Percentiles rank a stretch among this genome's conserved stretches.
phyloP scores from a whole-genome alignment of 2,113 vertebrate genomes.

The Nesogale talazaci region DNA sequence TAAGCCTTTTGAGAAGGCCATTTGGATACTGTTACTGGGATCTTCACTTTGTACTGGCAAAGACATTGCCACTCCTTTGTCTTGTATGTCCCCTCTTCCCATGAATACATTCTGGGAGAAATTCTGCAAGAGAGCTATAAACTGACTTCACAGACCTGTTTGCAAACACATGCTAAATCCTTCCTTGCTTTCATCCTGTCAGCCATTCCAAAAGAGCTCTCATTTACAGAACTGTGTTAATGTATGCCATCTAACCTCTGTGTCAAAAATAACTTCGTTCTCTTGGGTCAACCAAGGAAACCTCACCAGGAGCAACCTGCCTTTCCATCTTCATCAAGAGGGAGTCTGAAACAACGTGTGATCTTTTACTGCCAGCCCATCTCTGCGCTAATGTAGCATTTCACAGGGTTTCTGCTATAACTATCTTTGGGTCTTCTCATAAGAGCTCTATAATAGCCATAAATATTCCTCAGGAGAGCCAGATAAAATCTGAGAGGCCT shows the following conservation, averaged over 20 bases:
- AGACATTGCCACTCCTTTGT: neutral
- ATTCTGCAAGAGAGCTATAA: constrained; percentile 41
- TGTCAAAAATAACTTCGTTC: constrained; percentile 76
- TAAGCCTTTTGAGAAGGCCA: neutral
- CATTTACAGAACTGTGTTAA: constrained; percentile 73
- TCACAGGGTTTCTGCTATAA: constrained; percentile 87
- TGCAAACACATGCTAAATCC: constrained; percentile 40
- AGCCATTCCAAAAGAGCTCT: constrained; percentile 68
- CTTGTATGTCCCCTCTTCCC: neutral
- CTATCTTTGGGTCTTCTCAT: constrained; percentile 88
- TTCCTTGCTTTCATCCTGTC: constrained; percentile 47
- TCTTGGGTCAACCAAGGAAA: constrained; percentile 77
- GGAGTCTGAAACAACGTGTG: constrained; percentile 86
- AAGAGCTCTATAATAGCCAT: constrained; percentile 88
- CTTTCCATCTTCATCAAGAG: constrained; percentile 87
- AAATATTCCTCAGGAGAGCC: constrained; percentile 90
- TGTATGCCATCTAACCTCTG: constrained; percentile 71
- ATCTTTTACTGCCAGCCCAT: constrained; percentile 86
- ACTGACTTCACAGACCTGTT: constrained; percentile 7
- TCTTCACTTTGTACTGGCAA: neutral
- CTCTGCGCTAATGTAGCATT: constrained; percentile 87
- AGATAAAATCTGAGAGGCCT: constrained; percentile 87
- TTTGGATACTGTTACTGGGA: neutral
- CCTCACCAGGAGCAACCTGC: constrained; percentile 73
- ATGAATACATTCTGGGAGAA: neutral